Conservation (phyloP, 2,113 vertebrate species). For the Sapajus apella region DNA sequence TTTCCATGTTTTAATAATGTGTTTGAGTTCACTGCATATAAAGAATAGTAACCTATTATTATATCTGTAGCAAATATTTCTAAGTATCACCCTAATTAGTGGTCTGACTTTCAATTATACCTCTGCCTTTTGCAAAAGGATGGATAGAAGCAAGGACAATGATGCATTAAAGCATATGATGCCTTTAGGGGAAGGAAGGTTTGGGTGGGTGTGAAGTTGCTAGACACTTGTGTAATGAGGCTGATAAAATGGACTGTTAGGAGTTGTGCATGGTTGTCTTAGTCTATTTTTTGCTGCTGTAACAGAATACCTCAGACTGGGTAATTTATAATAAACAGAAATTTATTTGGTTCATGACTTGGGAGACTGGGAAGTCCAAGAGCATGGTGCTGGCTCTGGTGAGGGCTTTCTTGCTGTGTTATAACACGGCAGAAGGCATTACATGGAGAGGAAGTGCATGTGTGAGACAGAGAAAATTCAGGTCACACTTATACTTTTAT, state of each 20-base stretch:
- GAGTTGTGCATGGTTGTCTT: neutral
- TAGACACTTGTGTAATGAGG: neutral
- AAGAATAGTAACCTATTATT: neutral
- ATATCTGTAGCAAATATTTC: neutral
- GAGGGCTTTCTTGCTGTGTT: neutral
- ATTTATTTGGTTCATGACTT: neutral
- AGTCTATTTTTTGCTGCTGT: neutral
- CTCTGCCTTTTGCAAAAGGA: neutral
- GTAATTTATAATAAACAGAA: neutral
- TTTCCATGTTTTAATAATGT: neutral
- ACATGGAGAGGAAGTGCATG: neutral
- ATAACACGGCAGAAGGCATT: neutral
- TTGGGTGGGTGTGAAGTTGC: neutral
- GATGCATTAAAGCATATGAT: neutral
- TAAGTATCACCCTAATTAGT: neutral
- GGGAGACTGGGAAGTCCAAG: neutral
- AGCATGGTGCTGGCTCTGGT: neutral
- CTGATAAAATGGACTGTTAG: neutral
- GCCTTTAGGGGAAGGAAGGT: neutral
- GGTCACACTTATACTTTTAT: too few species aligned
- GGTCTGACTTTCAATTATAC: neutral
- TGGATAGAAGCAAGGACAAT: neutral
- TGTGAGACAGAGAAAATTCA: neutral
- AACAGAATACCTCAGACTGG: neutral
- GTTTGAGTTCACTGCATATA: neutral